A percentile compares a stretch with the other conserved stretches of the same genome.
Evolutionary conservation across 1,140 invertebrate species (phyloP).

Genomic region (Archegozetes longisetosus): DNA sequence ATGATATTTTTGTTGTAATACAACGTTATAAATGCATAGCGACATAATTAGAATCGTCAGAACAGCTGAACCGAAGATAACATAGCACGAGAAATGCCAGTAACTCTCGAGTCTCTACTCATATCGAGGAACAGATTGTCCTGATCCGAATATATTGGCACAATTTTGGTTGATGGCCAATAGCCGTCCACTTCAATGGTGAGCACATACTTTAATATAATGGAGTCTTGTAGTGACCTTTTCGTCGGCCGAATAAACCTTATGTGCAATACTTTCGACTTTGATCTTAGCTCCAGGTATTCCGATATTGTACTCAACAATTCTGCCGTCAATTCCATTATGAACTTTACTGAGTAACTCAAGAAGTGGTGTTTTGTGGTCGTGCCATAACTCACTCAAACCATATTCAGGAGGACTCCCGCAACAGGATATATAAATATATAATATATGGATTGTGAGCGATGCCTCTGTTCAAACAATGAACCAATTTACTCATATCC

Average conservation of each 20-base stretch:
- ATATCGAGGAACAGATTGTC: conserved; percentile 38
- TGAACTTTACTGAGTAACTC: conserved; percentile 30
- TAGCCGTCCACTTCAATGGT: conserved; percentile 40
- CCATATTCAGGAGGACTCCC: background rate
- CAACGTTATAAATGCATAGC: conserved; percentile 13
- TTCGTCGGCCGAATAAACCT: conserved; percentile 42
- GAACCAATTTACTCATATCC: too few relatives aligned
- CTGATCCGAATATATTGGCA: background rate
- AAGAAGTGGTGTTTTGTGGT: background rate
- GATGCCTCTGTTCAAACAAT: too few relatives aligned
- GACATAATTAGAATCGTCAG: conserved; percentile 7
- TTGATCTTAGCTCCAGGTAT: conserved; percentile 56
- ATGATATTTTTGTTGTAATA: conserved; percentile 3
- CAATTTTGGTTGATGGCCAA: conserved; percentile 34
- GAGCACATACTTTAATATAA: conserved; percentile 48
- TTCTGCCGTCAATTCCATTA: conserved; percentile 66
- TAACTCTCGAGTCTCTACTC: conserved; percentile 43
- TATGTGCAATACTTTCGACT: conserved; percentile 53
- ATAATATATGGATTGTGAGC: background rate
- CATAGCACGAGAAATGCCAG: conserved; percentile 52
- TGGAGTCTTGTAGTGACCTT: conserved; percentile 91
- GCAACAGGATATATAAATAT: background rate
- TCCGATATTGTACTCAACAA: conserved; percentile 48
- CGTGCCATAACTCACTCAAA: background rate
- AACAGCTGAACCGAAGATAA: conserved; percentile 7